phyloP scores from a whole-genome alignment of 2,888 invertebrate species.

The Fragum whitleyi region DNA sequence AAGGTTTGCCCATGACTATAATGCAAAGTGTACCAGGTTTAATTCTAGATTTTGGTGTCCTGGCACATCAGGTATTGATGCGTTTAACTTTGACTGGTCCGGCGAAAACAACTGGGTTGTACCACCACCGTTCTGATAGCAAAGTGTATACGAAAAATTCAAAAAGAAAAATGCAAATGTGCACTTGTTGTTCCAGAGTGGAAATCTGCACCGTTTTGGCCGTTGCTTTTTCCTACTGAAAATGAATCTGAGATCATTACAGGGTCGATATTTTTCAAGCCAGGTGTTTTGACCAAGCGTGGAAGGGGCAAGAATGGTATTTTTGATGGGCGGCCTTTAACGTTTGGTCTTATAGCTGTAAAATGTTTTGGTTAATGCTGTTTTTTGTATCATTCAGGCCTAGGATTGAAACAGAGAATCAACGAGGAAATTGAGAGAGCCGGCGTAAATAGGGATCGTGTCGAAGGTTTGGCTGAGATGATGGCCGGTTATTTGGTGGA shows the following conservation, averaged over 20 bases:
- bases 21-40: slow-evolving; percentile 29
- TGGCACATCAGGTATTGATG: slow-evolving; percentile 24
- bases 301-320: no score
- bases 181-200: slow-evolving; percentile 12
- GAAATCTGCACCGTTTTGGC: no score
- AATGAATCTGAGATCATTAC: no score
- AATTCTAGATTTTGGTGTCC: slow-evolving; percentile 28
- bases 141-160: not conserved
- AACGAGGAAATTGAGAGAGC: slow-evolving; percentile 6
- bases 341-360: slow-evolving; percentile 18
- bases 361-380: not conserved
- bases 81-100: slow-evolving; percentile 7
- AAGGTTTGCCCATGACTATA: slow-evolving; percentile 25
- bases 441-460: not conserved
- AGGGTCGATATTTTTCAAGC: no score
- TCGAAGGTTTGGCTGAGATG: slow-evolving; percentile 16
- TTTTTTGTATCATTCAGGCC: not conserved
- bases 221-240: no score
- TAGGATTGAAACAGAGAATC: slow-evolving; percentile 18
- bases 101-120: slow-evolving; percentile 27
- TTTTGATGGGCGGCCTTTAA: slow-evolving; percentile 17
- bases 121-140: slow-evolving; percentile 24
- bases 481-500: slow-evolving; percentile 34
- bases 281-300: no score
- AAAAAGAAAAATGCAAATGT: slow-evolving; percentile 20